phyloP scores from a whole-genome alignment of 2,113 vertebrate species.

The Ptilonorhynchus violaceus region DNA sequence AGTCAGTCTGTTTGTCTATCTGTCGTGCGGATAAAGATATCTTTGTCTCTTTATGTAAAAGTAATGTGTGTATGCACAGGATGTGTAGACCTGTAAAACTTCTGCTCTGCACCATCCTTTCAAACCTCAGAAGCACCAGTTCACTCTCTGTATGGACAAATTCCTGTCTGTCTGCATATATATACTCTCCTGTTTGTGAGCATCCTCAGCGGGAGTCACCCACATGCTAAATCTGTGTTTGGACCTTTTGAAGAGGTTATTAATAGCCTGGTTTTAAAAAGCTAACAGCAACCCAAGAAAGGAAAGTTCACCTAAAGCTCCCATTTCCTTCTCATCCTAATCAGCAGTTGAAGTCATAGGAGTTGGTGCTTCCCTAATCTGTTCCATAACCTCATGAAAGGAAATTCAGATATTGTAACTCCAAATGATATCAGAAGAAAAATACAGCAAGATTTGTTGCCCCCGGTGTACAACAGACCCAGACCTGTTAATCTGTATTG shows the following conservation, averaged over 20 bases:
- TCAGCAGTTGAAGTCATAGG: slow-evolving; percentile 8
- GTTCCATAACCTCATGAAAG: slow-evolving; percentile 30
- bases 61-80: slow-evolving; percentile 50
- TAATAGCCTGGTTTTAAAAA: slow-evolving; percentile 52
- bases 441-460: background rate
- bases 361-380: background rate
- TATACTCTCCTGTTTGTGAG: slow-evolving; percentile 34
- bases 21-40: slow-evolving; percentile 72
- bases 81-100: slow-evolving; percentile 54
- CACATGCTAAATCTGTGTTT: slow-evolving; percentile 41
- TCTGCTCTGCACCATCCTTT: slow-evolving; percentile 43
- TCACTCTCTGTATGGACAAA: slow-evolving; percentile 68
- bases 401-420: background rate
- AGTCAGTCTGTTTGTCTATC: slow-evolving; percentile 75
- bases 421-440: background rate
- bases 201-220: slow-evolving; percentile 59
- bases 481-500: background rate
- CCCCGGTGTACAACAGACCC: background rate
- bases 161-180: slow-evolving; percentile 1
- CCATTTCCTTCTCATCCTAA: slow-evolving; percentile 34
- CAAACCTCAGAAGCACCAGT: background rate
- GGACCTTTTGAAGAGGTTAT: slow-evolving; percentile 47
- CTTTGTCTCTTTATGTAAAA: slow-evolving; percentile 69
- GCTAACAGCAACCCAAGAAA: slow-evolving; percentile 41
- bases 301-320: slow-evolving; percentile 50